A percentile compares a stretch with the other conserved stretches of the same genome.
These are phyloP conservation scores for Drosophila lacicola DNA, from an alignment of 2,888 invertebrate species.

Conservation along the genomic window DNA sequence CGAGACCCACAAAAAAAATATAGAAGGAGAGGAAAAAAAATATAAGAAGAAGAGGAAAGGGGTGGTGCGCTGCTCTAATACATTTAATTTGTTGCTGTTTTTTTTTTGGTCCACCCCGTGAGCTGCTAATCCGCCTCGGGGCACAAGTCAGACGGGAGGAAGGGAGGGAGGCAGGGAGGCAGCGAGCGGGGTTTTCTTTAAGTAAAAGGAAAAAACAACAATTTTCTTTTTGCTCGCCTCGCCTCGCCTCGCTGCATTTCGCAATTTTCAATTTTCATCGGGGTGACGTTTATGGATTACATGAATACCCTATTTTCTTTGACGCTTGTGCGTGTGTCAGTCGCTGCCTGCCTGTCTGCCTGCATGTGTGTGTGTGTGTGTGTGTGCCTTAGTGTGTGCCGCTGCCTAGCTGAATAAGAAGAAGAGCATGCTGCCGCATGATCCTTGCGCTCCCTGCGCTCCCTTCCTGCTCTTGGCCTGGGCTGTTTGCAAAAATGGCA, in stretches of 20 bases:
- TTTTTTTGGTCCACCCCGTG: constrained; percentile 43
- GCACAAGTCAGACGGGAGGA: constrained; percentile 57
- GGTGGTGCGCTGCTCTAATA: constrained; percentile 67
- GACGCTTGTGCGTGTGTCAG: constrained; percentile 31
- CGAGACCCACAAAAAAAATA: constrained; percentile 47
- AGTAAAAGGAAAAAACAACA: constrained; percentile 50
- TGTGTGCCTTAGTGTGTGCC: constrained; percentile 3
- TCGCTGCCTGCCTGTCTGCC: constrained; percentile 19
- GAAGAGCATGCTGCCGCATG: constrained; percentile 5
- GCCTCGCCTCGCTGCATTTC: constrained; percentile 51
- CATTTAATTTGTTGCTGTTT: constrained; percentile 78
- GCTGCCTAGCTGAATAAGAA: constrained; percentile 36
- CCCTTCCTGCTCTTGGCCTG: constrained; percentile 47
- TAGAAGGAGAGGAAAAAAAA: constrained; percentile 16
- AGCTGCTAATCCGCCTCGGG: constrained; percentile 61
- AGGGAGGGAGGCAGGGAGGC: constrained; percentile 9
- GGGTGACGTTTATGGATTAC: constrained; percentile 83
- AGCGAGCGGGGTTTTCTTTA: constrained; percentile 29
- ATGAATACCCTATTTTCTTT: constrained; percentile 65
- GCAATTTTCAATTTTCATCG: constrained; percentile 55
- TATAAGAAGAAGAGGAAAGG: constrained; percentile 44
- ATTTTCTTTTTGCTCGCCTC: constrained; percentile 50
- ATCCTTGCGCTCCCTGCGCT: constrained; percentile 45
- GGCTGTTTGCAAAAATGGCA: constrained; percentile 65
- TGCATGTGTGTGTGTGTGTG: constrained; percentile 15